Evolutionary conservation across 1,140 invertebrate species (phyloP).

Genomic region (Heliconius melpomene): DNA sequence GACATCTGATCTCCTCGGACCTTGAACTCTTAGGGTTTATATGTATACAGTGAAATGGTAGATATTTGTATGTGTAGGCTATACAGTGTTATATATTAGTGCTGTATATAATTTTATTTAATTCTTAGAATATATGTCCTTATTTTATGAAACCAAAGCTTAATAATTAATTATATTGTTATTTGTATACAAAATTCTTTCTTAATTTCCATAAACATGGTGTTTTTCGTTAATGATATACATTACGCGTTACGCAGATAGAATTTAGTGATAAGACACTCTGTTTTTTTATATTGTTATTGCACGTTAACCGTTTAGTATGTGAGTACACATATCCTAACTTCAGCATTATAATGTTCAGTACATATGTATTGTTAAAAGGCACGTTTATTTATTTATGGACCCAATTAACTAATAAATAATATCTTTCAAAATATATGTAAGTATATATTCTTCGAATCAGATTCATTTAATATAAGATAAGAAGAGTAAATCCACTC

Average conservation of each 20-base stretch:
- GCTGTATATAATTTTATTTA: not conserved
- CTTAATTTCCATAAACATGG: no score
- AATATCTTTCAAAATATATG: not conserved
- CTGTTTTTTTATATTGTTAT: not conserved
- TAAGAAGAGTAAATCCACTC: not conserved
- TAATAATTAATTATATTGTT: no score
- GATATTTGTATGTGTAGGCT: not conserved
- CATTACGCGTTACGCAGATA: not conserved
- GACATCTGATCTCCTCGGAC: slow-evolving; percentile 38
- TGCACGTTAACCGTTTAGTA: not conserved
- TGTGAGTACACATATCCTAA: no score
- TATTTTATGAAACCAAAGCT: no score
- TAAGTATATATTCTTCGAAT: not conserved
- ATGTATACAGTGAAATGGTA: not conserved
- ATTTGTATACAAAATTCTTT: no score
- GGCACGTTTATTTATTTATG: no score
- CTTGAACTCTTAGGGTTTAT: slow-evolving; percentile 34
- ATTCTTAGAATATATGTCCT: no score
- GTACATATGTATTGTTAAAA: no score
- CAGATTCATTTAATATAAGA: not conserved
- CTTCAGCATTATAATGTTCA: no score
- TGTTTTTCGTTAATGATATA: no score
- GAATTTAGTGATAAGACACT: not conserved
- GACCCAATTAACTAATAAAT: not conserved
- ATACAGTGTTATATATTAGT: not conserved